Evolutionary conservation across 2,113 vertebrate genomes (phyloP).

Genomic region (Rhagologus leucostigma): DNA sequence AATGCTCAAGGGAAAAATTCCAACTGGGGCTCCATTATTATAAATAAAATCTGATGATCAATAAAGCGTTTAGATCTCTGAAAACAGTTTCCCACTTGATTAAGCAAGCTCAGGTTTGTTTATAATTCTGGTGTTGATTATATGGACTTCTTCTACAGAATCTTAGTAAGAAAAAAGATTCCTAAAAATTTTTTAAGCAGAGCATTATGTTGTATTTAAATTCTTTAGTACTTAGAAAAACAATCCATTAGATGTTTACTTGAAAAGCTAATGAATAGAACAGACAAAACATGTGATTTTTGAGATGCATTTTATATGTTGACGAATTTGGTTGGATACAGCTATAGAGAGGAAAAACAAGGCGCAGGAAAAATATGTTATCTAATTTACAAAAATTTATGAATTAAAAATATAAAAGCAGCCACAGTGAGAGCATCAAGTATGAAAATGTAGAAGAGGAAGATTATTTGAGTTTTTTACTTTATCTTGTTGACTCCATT

Average conservation of each 20-base stretch:
- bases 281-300: not conserved
- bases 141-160: not conserved
- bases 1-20: not conserved
- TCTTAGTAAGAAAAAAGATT: not conserved
- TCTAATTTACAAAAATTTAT: not conserved
- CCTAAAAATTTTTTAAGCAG: not conserved
- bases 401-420: not conserved
- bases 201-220: not conserved
- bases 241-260: not conserved
- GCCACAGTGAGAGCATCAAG: not conserved
- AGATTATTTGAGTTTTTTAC: fast-evolving
- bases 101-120: not conserved
- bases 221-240: not conserved
- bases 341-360: not conserved
- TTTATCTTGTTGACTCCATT: not conserved
- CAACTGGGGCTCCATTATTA: not conserved
- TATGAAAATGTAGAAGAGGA: not conserved
- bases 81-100: not conserved
- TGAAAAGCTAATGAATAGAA: not conserved
- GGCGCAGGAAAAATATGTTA: not conserved
- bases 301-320: not conserved
- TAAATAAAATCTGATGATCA: not conserved
- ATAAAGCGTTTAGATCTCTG: not conserved
- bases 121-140: not conserved
- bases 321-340: not conserved